Conservation (phyloP, 2,888 invertebrate genomes). For the Drosophila borborema region DNA sequence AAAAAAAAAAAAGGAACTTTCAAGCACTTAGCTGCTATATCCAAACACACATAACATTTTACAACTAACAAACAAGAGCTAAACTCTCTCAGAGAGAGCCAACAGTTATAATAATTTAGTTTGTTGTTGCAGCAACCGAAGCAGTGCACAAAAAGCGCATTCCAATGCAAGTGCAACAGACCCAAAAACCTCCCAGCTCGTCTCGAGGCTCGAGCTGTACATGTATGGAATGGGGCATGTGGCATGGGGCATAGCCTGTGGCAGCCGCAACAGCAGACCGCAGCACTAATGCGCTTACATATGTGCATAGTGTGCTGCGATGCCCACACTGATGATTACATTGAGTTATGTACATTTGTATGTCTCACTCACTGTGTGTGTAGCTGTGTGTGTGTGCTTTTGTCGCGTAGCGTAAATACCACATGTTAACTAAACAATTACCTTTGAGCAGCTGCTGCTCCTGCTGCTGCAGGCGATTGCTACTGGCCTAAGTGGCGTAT, state of each 20-base stretch:
- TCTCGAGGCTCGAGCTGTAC: conserved; percentile 11
- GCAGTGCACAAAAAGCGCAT: conserved; percentile 67
- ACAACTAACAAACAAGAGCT: conserved; percentile 52
- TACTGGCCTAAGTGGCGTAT: conserved; percentile 52
- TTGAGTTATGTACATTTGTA: conserved; percentile 35
- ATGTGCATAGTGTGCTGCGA: conserved; percentile 29
- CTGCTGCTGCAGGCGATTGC: conserved; percentile 28
- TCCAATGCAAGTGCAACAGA: conserved; percentile 39
- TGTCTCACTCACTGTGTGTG: conserved; percentile 4
- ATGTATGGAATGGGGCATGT: conserved; percentile 20
- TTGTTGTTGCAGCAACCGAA: conserved; percentile 52
- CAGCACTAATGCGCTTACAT: conserved; percentile 71
- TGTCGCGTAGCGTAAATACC: conserved; percentile 65
- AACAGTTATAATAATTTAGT: conserved; percentile 64
- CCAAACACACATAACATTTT: conserved; percentile 45
- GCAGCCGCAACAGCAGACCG: conserved; percentile 66
- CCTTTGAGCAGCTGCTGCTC: conserved; percentile 49
- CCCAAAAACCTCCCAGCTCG: background rate
- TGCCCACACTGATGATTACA: conserved; percentile 60
- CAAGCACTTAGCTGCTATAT: conserved; percentile 54
- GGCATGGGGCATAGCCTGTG: conserved; percentile 30
- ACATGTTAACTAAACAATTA: conserved; percentile 82
- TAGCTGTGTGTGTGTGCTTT: conserved; percentile 32
- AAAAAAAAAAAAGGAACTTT: conserved; percentile 20
- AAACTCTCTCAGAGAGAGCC: conserved; percentile 26